Base-by-base conservation (phyloP, 2,113 vertebrate genomes). In the Psilopsiagon aurifrons region DNA sequence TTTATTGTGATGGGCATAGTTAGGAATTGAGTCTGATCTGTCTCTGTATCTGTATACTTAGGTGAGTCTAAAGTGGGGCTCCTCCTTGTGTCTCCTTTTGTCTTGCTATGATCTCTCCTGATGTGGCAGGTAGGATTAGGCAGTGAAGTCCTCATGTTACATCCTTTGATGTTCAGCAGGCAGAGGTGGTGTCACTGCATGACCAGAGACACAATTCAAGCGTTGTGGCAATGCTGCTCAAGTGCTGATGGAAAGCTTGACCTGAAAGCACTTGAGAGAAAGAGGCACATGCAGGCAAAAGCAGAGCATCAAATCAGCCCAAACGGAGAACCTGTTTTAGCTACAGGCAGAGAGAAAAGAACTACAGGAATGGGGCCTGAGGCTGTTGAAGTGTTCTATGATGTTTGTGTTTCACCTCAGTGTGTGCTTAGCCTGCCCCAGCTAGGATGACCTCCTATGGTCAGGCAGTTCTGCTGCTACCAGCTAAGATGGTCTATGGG, bases 1-100 rank as follows among this genome's bases (percentile, higher is more conserved):
- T 33, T 1, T 0, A 3, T 57, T 4, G 0, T 2, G 31, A 24
- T 22, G 12, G 41, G 4, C 14, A 14, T 6, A 4, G 33, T 44
- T 75, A 78, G 23, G 46, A 75, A 23, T 18, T 0, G 0, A 54
- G 7, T n/a, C 37, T 78, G 25, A 66, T 25, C 43, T n/a, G 24
- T 37, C 24, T 75, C 37, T 52, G 1, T 29, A 2, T n/a, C 8
- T 29, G 7, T 11, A 6, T 10, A 39, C 11, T 70, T 79, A 68
- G 27, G 23, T 47, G 20, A 11, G 13, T 52, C 17, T 43, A 17
- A 74, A 44, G 9, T 2, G 13, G 3, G 3, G 18, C 9, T 90
- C 18, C 66, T 70, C 17, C 31, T 51, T 49, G 37, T 44, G 39
- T 33, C 16, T 37, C 11, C 39, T 55, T 55, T 24, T 74, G 19